Base-by-base conservation (phyloP, 2,888 invertebrate genomes). In the Diaprepes abbreviatus region DNA sequence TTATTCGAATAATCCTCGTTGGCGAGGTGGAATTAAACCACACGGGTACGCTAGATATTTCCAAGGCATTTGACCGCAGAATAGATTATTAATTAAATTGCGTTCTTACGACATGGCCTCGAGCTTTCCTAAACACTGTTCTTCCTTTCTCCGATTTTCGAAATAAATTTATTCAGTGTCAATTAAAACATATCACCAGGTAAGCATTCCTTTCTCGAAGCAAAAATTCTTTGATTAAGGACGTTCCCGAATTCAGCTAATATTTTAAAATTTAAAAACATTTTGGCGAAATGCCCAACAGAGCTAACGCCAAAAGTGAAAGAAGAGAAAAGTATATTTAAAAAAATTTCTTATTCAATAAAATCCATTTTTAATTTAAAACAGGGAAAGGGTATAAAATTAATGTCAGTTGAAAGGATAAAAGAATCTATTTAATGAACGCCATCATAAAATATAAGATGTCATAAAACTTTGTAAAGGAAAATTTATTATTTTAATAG, bases 401-500 rank as follows among this genome's bases (percentile, higher is more conserved):
- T 36, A 55, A 55, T 38, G 12, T 55, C 10, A 28, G 50, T 19
- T 14, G 28, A 2, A 28, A 17, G 31, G 28, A 31, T 54, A 57
- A 38, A 57, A 57, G 36, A 57, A 38, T 38, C 38, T 38, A 12
- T 19, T 38, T 38, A 19, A 35, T 12, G 21, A 38, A 38, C 24
- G 24, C 7, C 12, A 43, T 16, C 40, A 9, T 52, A 52, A 52
- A 55, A 55, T 19, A 36, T 45, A 60, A 33, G 33, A 48, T 48
- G 33, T 60, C 48, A 60, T 60, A 19, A 60, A 17, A 12, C 48
- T n/a, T 19, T 10, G 7, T 21, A 9, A 31, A 55, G 17, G 31
- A 36, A 55, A 55, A 55, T 36, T 55, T 1, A 36, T 55, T 55
- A 55, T 36, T 55, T 55, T 55, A 55, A 36, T 55, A 38, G 21